A percentile compares a stretch with the other conserved stretches of the same genome.
Evolutionary conservation across 2,888 invertebrate species (phyloP).

Genomic region (Orchestes rusci): DNA sequence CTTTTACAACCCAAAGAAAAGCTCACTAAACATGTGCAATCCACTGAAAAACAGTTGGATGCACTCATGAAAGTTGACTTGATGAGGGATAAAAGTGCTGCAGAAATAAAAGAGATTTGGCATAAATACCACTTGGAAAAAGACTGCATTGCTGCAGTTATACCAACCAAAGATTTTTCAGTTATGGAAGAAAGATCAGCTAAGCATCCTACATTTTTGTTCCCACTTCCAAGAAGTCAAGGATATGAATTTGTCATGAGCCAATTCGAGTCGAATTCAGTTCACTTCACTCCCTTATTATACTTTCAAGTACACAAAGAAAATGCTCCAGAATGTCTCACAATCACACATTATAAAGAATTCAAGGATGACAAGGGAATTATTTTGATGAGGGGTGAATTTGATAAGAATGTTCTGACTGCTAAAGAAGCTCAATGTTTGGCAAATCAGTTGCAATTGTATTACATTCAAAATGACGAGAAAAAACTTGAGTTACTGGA

Average conservation of each 20-base stretch:
- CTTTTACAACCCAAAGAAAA: conserved; percentile 57
- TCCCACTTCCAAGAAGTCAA: conserved; percentile 72
- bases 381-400: conserved; percentile 81
- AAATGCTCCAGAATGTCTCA: conserved; percentile 82
- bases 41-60: conserved; percentile 48
- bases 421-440: conserved; percentile 78
- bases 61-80: conserved; percentile 74
- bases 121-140: conserved; percentile 70
- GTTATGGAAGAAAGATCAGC: conserved; percentile 52
- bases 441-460: conserved; percentile 79
- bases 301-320: conserved; percentile 84
- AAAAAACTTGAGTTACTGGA: conserved; percentile 57
- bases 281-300: conserved; percentile 78
- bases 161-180: conserved; percentile 53
- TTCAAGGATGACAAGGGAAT: conserved; percentile 61
- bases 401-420: conserved; percentile 67
- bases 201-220: conserved; percentile 62
- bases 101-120: conserved; percentile 74
- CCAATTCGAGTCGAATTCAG: conserved; percentile 63
- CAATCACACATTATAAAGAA: conserved; percentile 72
- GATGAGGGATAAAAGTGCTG: conserved; percentile 59
- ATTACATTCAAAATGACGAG: conserved; percentile 63
- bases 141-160: conserved; percentile 59
- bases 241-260: conserved; percentile 82
- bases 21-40: conserved; percentile 26